Evolutionary conservation across 2,888 invertebrate genomes (phyloP), one percentile per base, ranked within the genome.

Genomic region (Neuroscelio doddi): DNA sequence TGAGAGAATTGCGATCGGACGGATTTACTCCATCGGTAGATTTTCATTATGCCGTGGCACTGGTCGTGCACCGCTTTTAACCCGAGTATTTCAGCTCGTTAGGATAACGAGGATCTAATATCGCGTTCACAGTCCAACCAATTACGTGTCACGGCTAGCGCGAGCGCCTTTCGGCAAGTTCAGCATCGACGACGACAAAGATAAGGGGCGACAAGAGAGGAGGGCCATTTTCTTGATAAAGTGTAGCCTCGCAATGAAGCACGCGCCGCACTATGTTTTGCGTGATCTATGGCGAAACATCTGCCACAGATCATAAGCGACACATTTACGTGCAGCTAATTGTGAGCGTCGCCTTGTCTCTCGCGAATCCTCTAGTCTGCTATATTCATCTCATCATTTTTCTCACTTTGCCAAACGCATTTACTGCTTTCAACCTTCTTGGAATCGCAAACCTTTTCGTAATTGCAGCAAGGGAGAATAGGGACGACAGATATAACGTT

Each of bases 81-180:
- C 73, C 72, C 63, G 73, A 72, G 78, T 78, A 82, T 82, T 82
- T 79, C 75, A 79, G 80, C 80, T 82, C 82, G 82, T 82, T 82
- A 82, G 82, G 80, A 79, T 82, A 82, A 82, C 82, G 82, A 82
- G 82, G 80, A 82, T 81, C 82, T 82, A 82, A 82, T 82, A 82
- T 82, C 81, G 78, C 80, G 79, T 76, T 78, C 80, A 74, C 80
- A 74, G 79, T 73, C 76, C 65, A 72, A 76, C 82, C 82, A 82
- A 82, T 82, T 82, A 82, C 79, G 77, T 76, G 79, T 73, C 70
- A 75, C 80, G 77, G 75, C 46, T 71, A 70, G 71, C 74, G 69
- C 71, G 62, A 44, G 29, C 45, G 56, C 76, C 78, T 78, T 76
- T 78, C 76, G 78, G 72, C 73, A 64, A 69, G 59, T 71, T 64